Evolutionary conservation across 2,113 vertebrate species (phyloP).

Genomic region (Xiphophorus hellerii): DNA sequence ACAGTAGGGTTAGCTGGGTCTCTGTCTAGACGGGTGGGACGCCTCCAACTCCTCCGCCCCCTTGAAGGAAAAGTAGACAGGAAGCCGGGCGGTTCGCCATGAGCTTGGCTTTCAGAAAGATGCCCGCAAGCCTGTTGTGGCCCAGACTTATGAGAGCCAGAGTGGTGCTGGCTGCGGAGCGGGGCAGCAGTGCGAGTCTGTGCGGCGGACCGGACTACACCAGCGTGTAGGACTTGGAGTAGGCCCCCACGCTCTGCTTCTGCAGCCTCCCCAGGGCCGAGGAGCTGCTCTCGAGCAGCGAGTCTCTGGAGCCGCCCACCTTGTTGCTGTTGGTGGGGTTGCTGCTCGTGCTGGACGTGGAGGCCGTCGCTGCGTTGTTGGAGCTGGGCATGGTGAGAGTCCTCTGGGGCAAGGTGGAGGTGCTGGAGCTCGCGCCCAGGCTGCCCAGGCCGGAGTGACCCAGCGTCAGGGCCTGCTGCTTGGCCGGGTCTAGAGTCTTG

Average conservation of each 20-base stretch:
- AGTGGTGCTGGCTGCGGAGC: constrained; percentile 48
- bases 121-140: constrained; percentile 56
- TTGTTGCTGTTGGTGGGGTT: constrained; percentile 81
- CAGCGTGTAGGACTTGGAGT: constrained; percentile 98
- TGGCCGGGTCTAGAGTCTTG: constrained; percentile 92
- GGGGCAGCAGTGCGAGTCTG: constrained; percentile 57
- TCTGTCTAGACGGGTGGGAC: constrained; percentile 47
- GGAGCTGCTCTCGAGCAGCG: constrained; percentile 94
- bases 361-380: constrained; percentile 74
- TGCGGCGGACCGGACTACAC: constrained; percentile 83
- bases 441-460: constrained; percentile 85
- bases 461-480: constrained; percentile 88
- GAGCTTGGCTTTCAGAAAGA: constrained; percentile 57
- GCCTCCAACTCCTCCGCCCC: constrained; percentile 29
- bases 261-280: constrained; percentile 91
- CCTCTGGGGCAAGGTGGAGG: constrained; percentile 94
- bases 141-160: constrained; percentile 48
- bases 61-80: constrained; percentile 52
- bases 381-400: constrained; percentile 93
- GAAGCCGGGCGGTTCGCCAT: constrained; percentile 57
- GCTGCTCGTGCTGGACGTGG: constrained; percentile 79
- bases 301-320: constrained; percentile 96
- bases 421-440: constrained; percentile 79
- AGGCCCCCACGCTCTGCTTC: constrained; percentile 92
- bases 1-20: constrained; percentile 67